Evolutionary conservation across 1,140 invertebrate genomes (phyloP), one percentile per base, ranked within the genome.

Genomic region (Theocolax elegans): DNA sequence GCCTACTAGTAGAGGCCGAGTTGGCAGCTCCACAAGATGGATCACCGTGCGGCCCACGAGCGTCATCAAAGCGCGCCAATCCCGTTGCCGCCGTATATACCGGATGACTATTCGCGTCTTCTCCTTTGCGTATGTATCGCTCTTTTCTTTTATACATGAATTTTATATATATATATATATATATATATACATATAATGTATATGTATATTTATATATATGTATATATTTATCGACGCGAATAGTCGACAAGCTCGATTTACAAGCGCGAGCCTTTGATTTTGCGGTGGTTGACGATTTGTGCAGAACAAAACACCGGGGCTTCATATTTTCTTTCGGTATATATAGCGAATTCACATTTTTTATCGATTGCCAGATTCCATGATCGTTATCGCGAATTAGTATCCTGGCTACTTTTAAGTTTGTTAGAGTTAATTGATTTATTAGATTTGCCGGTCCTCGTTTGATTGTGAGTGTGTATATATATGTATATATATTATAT

Each of bases 1-100:
- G 10, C 10, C 31, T 10, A 6, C 4, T 35, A 35, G 31, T 35
- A 35, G 31, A 53, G 6, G 27, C 17, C 31, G 23, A 64, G 17
- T 54, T 80, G 76, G 78, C 78, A 78, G 74, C 48, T 76, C 59
- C 72, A 21, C 7, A 81, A 79, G 79, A 80, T 80, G 75, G 78
- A 80, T 80, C 76, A 80, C 79, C 75, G 51, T 13, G 72, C 75
- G 72, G 73, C 72, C 71, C 65, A 27, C 51, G 68, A 49, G 67
- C 72, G 72, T 78, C 76, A 72, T 79, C 77, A 75, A 80, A 80
- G 73, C 67, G 49, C 35, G 49, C 51, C 72, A 60, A 75, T 75
- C 68, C 63, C 72, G 21, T 38, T 42, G 62, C 62, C 31, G 48
- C 31, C 17, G 27, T 19, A 15, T n/a, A n/a, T n/a, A n/a, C n/a